These are phyloP conservation scores for Dicyrtoma fusca DNA, from an alignment of 2,888 invertebrate genomes.

Conservation along the genomic window DNA sequence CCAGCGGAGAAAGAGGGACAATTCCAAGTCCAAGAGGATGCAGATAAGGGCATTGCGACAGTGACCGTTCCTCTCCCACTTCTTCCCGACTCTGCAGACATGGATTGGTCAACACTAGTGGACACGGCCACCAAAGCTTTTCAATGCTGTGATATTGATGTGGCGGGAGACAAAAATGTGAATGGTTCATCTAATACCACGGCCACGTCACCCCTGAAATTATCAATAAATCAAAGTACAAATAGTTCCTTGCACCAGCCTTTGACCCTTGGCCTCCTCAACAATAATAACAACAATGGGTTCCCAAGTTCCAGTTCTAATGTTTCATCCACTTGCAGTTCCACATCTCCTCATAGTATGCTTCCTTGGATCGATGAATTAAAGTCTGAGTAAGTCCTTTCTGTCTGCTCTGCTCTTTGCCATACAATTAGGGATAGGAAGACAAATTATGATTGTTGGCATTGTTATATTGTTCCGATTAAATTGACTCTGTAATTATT, in stretches of 20 bases:
- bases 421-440: no score
- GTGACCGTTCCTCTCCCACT: conserved; percentile 61
- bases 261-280: not conserved
- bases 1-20: conserved; percentile 1
- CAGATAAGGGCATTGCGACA: not conserved
- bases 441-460: no score
- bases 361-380: conserved; percentile 40
- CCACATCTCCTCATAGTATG: conserved; percentile 30
- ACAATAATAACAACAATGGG: conserved; percentile 1
- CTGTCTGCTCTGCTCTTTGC: no score
- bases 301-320: not conserved
- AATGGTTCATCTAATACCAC: not conserved
- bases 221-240: conserved; percentile 33
- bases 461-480: no score
- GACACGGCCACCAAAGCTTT: conserved; percentile 75
- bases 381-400: conserved; percentile 37
- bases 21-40: not conserved
- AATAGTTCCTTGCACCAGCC: conserved; percentile 29
- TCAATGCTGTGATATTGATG: conserved; percentile 37
- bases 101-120: conserved; percentile 75
- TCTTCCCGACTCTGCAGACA: conserved; percentile 70
- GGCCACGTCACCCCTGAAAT: conserved; percentile 33
- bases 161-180: not conserved
- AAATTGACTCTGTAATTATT: no score
- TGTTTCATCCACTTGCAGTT: conserved; percentile 29